Evolutionary conservation across 2,797 vertebrate genomes (phyloP).

Genomic region (Oreochromis mossambicus): DNA sequence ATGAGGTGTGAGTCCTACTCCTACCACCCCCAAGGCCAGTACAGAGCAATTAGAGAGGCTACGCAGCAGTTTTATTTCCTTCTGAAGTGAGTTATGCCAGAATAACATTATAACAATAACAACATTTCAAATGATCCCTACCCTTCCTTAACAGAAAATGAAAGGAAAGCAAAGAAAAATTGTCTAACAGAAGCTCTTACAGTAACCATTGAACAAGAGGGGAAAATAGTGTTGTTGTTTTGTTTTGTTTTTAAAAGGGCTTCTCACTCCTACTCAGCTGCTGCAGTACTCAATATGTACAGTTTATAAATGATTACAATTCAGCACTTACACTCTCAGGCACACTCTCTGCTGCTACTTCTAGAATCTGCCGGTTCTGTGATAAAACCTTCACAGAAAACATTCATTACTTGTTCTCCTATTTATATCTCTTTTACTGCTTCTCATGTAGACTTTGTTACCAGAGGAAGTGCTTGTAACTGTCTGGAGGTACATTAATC

Average conservation of each 20-base stretch:
- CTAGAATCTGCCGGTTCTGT: background rate
- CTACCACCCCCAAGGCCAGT: background rate
- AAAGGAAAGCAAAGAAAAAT: rapidly evolving
- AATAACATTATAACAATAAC: background rate
- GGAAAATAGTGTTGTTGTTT: rapidly evolving
- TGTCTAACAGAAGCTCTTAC: background rate
- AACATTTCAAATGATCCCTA: background rate
- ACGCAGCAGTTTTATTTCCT: background rate
- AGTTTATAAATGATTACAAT: background rate
- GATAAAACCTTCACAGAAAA: background rate
- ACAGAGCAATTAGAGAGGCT: background rate
- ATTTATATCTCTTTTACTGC: background rate
- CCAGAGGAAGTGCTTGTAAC: background rate
- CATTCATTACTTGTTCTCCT: background rate
- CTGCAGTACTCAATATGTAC: background rate
- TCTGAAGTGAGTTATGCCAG: rapidly evolving
- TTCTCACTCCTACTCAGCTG: background rate
- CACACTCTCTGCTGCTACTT: background rate
- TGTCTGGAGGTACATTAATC: background rate
- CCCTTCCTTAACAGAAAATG: background rate
- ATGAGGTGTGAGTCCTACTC: background rate
- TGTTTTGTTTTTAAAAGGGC: rapidly evolving
- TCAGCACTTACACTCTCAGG: background rate
- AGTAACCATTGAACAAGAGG: background rate
- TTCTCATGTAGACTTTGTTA: background rate